Evolutionary conservation across 2,113 vertebrate species (phyloP).

Genomic region (Protomyctophum bolini): DNA sequence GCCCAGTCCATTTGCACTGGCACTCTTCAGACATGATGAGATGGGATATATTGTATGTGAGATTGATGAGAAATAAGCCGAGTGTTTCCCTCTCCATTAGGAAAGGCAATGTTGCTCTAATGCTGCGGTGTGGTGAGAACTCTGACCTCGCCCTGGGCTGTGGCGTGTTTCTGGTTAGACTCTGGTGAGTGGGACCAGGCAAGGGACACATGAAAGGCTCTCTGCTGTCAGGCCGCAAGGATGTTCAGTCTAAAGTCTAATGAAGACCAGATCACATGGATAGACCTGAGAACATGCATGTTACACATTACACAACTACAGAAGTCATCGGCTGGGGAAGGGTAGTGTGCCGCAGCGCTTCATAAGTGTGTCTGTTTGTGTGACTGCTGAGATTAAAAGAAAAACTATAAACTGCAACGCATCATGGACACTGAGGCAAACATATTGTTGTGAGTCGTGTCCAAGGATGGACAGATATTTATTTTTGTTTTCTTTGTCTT

Average conservation of each 20-base stretch:
- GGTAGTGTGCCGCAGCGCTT: conserved; percentile 20
- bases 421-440: conserved; percentile 3
- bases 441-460: not conserved
- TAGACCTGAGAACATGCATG: conserved; percentile 61
- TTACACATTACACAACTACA: conserved; percentile 49
- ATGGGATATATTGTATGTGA: conserved; percentile 71
- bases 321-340: conserved; percentile 34
- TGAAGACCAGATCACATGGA: conserved; percentile 74
- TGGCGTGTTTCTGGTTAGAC: conserved; percentile 80
- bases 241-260: conserved; percentile 75
- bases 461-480: conserved; percentile 25
- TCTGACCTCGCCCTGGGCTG: conserved; percentile 77
- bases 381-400: conserved; percentile 36
- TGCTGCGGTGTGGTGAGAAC: conserved; percentile 63
- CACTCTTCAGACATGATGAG: conserved; percentile 57
- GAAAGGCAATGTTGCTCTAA: conserved; percentile 67
- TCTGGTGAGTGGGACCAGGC: conserved; percentile 73
- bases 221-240: conserved; percentile 70
- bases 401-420: not conserved
- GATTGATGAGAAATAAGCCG: conserved; percentile 72
- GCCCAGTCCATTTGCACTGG: conserved; percentile 37
- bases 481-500: conserved; percentile 18
- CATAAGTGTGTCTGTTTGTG: conserved; percentile 19
- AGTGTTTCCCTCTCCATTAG: conserved; percentile 58
- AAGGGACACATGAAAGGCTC: conserved; percentile 76